Evolutionary conservation across 2,797 vertebrate genomes (phyloP).

Genomic region (Luscinia megarhynchos): DNA sequence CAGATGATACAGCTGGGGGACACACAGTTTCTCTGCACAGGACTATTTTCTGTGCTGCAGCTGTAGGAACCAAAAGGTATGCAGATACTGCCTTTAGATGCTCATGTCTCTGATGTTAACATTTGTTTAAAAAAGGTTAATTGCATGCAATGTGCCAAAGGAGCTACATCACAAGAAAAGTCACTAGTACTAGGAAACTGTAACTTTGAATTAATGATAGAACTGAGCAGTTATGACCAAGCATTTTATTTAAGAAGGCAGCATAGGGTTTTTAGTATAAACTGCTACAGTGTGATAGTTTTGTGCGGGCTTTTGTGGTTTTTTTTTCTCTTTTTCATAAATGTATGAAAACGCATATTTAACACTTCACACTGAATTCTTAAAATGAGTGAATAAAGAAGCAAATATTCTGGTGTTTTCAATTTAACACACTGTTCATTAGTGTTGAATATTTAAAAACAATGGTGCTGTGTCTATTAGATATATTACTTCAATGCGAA

Average conservation of each 20-base stretch:
- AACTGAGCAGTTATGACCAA: slow-evolving; percentile 22
- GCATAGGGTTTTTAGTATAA: not conserved
- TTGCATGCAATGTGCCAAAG: slow-evolving; percentile 44
- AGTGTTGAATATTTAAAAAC: not conserved
- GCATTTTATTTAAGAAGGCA: slow-evolving; percentile 35
- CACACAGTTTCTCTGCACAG: fast-evolving
- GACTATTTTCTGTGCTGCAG: not conserved
- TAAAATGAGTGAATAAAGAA: not conserved
- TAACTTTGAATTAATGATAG: slow-evolving; percentile 57
- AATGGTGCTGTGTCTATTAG: not conserved
- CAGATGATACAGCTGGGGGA: not conserved
- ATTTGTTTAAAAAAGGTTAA: slow-evolving; percentile 65
- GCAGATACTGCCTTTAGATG: slow-evolving; percentile 6
- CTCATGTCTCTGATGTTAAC: slow-evolving; percentile 43
- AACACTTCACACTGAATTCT: not conserved
- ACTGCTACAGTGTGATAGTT: not conserved
- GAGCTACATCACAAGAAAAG: slow-evolving; percentile 43
- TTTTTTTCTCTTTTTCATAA: not conserved
- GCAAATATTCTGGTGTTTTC: not conserved
- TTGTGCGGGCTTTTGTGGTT: not conserved
- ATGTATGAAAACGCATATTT: not conserved
- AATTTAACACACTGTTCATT: not conserved
- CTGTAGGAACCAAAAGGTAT: not conserved
- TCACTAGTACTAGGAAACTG: slow-evolving; percentile 55
- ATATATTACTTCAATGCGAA: not conserved